phyloP scores from a whole-genome alignment of 2,888 invertebrate species.

The Caenorhabditis doughertyi region DNA sequence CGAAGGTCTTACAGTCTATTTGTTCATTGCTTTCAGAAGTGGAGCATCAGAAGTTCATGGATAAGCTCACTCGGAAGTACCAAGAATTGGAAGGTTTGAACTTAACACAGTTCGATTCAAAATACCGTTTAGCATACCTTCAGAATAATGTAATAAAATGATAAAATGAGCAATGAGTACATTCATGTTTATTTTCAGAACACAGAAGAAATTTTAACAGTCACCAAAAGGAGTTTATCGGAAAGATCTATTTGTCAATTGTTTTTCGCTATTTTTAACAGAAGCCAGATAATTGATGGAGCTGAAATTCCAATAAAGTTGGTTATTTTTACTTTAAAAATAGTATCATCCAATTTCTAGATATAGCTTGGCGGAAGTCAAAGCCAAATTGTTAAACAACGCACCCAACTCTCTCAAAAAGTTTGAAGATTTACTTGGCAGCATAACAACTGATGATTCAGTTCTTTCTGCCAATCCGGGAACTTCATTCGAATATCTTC shows the following conservation, averaged over 20 bases:
- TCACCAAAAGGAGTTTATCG: background rate
- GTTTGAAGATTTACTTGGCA: constrained; percentile 14
- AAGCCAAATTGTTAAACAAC: constrained; percentile 28
- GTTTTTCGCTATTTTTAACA: constrained; percentile 17
- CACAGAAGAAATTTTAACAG: background rate
- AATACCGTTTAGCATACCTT: constrained; percentile 10
- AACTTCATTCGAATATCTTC: constrained; percentile 34
- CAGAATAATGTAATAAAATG: constrained; percentile 20
- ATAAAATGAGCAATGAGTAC: background rate
- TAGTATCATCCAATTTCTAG: constrained; percentile 1
- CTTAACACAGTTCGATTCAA: constrained; percentile 2
- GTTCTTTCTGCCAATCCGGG: background rate
- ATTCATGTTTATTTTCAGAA: constrained; percentile 12
- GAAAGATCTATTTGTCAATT: constrained; percentile 17
- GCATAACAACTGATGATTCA: background rate
- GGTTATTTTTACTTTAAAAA: background rate
- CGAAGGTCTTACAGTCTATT: constrained; percentile 18
- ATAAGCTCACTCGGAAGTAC: constrained; percentile 3
- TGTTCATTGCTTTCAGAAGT: constrained; percentile 5
- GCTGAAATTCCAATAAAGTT: constrained; percentile 1
- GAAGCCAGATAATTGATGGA: background rate
- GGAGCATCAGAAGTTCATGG: constrained; percentile 27
- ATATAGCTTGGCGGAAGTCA: constrained; percentile 8
- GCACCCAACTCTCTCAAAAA: background rate
- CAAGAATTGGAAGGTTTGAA: background rate